Percentiles rank a stretch among this genome's conserved stretches.
Conservation (phyloP, 2,797 vertebrate genomes). For the Alauda arvensis region DNA sequence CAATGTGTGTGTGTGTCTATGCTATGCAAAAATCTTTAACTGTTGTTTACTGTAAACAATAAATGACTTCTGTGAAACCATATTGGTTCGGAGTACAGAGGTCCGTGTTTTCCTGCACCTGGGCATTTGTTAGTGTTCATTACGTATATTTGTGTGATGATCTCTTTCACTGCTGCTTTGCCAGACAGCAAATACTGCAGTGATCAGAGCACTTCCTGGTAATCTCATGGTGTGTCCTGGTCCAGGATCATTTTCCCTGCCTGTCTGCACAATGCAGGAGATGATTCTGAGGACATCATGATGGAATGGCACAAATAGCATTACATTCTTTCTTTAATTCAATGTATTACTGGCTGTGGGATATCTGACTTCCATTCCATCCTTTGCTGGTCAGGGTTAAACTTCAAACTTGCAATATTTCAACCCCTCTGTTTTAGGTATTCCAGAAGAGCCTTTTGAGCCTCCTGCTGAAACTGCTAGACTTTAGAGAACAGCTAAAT, state of each 20-base stretch:
- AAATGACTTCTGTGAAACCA: no score
- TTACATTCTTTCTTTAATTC: neutral
- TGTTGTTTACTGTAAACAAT: no score
- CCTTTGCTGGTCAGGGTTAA: neutral
- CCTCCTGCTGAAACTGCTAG: conserved; percentile 12
- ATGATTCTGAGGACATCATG: neutral
- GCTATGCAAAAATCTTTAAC: no score
- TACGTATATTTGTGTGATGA: neutral
- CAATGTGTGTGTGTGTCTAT: no score
- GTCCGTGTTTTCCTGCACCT: no score
- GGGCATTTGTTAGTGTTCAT: neutral
- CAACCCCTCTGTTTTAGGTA: neutral
- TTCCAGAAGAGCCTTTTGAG: neutral
- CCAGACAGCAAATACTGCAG: neutral
- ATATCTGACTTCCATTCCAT: neutral
- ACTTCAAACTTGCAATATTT: neutral
- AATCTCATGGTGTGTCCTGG: neutral
- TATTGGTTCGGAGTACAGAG: no score
- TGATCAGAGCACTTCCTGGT: neutral
- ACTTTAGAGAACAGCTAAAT: conserved; percentile 34
- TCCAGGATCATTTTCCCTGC: neutral
- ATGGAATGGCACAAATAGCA: rapidly evolving
- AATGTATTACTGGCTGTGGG: neutral
- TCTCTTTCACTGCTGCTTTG: neutral
- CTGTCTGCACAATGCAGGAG: neutral